phyloP scores from a whole-genome alignment of 2,113 vertebrate species.

The Hipposideros armiger region DNA sequence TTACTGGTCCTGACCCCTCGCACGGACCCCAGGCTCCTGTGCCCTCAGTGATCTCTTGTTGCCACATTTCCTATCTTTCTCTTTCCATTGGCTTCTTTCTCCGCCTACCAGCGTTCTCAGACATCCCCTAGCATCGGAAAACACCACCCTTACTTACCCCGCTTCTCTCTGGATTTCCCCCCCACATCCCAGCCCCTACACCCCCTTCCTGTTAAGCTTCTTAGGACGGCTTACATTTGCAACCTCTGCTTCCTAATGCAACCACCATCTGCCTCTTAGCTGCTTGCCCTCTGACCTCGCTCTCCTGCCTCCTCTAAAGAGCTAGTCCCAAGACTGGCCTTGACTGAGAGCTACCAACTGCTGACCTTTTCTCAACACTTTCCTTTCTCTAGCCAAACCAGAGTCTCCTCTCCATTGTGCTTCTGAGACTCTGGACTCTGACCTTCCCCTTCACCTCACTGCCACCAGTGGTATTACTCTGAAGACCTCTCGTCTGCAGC shows the following conservation, averaged over 20 bases:
- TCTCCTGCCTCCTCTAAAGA: slow-evolving; percentile 58
- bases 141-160: not conserved
- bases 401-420: not conserved
- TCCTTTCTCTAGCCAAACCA: not conserved
- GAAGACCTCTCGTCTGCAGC: not conserved
- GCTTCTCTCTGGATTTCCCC: not conserved
- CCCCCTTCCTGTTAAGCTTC: not conserved
- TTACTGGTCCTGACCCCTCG: not conserved
- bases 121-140: not conserved
- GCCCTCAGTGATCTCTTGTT: not conserved
- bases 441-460: not conserved
- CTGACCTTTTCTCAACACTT: not conserved
- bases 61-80: not conserved
- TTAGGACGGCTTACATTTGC: not conserved
- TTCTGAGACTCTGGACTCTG: not conserved
- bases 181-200: not conserved
- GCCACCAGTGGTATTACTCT: not conserved
- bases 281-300: not conserved
- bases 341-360: no score
- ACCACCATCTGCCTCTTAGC: not conserved
- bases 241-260: slow-evolving; percentile 20
- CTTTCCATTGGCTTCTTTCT: not conserved
- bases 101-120: not conserved
- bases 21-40: not conserved
- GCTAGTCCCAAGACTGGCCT: not conserved